Base-by-base conservation (phyloP, 1,140 invertebrate genomes). In the Bombus confusus region DNA sequence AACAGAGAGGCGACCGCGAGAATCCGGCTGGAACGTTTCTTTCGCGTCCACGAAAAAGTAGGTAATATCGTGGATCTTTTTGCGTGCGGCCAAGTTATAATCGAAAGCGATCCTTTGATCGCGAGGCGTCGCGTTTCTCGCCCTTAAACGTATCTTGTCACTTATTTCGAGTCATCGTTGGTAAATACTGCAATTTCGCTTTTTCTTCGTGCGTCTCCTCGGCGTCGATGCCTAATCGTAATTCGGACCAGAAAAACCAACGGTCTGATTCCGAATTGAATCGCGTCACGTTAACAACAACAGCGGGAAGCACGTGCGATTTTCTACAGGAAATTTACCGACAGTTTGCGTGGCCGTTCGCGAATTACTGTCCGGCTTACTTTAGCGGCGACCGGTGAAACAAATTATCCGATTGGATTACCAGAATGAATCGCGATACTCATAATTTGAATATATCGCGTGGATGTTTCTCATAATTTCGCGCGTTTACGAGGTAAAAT, bases 21-120 rank as follows among this genome's bases (percentile, higher is more conserved):
- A 66, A 12, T 18, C 34, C n/a, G 25, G 15, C n/a, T 43, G 59
- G n/a, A 39, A 41, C 37, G 15, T n/a, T 68, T 41, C 43, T 59
- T 41, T 47, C n/a, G 9, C 18, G 37, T 8, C 13, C 12, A 31
- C 12, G 66, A 81, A 85, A 75, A 85, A 75, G 78, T 75, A 43
- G 69, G 71, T 75, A 85, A 68, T 85, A 69, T 43, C 78, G 62
- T 34, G 37, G 31, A 34, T 10, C 9, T 10, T 52, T 28, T 37
- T 22, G 15, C 18, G 31, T 39, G 15, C 57, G 43, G 43, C 6
- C 13, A 28, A n/a, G n/a, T 57, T 81, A 83, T 79, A 86, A 89
- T 89, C 87, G 88, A 89, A 89, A 90, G 82, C 79, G 89, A 90
- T 87, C 83, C 88, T 90, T 90, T 87, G 88, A 90, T 90, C 88